A percentile compares a stretch with the other conserved stretches of the same genome.
These are phyloP conservation scores for Melanotaenia trifasciata DNA, from an alignment of 2,797 vertebrate genomes.

Conservation along the genomic window DNA sequence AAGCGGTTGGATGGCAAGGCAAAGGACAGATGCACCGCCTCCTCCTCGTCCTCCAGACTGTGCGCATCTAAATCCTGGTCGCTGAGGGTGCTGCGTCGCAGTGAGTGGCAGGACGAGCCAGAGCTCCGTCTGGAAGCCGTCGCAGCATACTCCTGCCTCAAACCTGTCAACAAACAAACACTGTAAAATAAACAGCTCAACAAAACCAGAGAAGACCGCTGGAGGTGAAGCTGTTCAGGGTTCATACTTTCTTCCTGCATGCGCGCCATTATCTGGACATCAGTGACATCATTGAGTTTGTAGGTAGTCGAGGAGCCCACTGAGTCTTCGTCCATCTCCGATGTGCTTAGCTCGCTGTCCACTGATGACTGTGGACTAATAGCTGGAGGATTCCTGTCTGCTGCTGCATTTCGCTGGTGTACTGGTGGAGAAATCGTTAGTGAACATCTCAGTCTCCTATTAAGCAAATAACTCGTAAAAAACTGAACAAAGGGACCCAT, in stretches of 20 bases:
- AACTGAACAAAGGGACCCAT: neutral
- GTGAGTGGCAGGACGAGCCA: constrained; percentile 95
- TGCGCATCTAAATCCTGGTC: constrained; percentile 98
- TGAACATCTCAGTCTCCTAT: neutral
- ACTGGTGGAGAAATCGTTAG: constrained; percentile 65
- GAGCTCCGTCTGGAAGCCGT: constrained; percentile 95
- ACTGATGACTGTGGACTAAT: constrained; percentile 96
- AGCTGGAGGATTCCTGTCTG: constrained; percentile 90
- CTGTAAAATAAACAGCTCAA: neutral
- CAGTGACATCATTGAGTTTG: constrained; percentile 97
- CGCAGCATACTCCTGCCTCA: constrained; percentile 96
- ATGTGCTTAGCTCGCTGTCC: constrained; percentile 98
- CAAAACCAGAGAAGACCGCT: neutral
- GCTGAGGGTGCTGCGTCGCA: constrained; percentile 93
- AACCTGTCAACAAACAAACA: constrained; percentile 78
- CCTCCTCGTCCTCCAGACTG: constrained; percentile 97
- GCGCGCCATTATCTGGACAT: constrained; percentile 97
- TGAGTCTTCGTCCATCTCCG: constrained; percentile 99
- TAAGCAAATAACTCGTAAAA: neutral
- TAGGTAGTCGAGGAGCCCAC: constrained; percentile 96
- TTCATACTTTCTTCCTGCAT: constrained; percentile 99
- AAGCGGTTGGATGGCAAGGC: constrained; percentile 91
- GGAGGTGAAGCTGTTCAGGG: neutral
- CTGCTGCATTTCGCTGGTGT: constrained; percentile 86
- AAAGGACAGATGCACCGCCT: constrained; percentile 87